Evolutionary conservation across 2,797 vertebrate genomes (phyloP).

Genomic region (Natrix natrix): DNA sequence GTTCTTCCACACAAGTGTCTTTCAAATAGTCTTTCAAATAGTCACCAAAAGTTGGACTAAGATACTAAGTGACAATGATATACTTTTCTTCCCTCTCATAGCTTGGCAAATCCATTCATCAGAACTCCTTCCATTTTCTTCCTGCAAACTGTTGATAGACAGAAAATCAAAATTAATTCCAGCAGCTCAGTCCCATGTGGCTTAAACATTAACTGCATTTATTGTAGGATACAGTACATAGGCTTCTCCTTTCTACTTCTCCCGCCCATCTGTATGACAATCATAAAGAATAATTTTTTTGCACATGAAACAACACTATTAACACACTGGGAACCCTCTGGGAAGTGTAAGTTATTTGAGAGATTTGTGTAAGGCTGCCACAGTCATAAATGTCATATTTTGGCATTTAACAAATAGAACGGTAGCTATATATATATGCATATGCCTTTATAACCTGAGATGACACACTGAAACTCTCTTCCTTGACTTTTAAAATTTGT

Average conservation of each 20-base stretch:
- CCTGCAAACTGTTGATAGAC: not conserved
- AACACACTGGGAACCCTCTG: not conserved
- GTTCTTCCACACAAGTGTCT: not conserved
- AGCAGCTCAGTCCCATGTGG: not conserved
- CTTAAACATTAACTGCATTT: not conserved
- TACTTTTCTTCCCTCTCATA: not conserved
- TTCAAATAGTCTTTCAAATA: not conserved
- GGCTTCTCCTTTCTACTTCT: not conserved
- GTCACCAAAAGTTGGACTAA: not conserved
- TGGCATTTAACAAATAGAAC: not conserved
- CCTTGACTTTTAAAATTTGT: conserved; percentile 20
- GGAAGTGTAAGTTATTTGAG: not conserved
- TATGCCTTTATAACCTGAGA: not conserved
- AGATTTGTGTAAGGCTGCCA: not conserved
- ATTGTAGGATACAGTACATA: not conserved
- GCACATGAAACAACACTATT: not conserved
- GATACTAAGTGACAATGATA: not conserved
- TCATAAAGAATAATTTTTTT: not conserved
- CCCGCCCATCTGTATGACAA: not conserved
- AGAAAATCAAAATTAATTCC: not conserved
- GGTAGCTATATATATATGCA: not conserved
- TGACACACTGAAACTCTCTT: not conserved
- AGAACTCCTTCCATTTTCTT: not conserved
- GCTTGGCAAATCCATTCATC: not conserved
- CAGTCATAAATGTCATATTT: not conserved